Conservation (phyloP, 2,888 invertebrate species). For the Branchipolynoe longqiensis region DNA sequence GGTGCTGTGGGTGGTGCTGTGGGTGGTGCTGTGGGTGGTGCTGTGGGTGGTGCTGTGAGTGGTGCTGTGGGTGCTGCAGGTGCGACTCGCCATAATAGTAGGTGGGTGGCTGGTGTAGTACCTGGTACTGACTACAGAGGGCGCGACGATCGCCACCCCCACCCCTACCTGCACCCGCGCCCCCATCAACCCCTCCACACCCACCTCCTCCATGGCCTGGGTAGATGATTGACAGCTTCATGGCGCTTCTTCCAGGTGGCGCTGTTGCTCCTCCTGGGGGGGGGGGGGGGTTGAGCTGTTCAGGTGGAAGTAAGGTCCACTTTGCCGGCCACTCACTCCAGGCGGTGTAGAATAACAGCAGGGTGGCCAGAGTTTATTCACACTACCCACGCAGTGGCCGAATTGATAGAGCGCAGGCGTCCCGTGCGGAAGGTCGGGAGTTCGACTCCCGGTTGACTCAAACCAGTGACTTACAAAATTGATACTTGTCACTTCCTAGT, state of each 20-base stretch:
- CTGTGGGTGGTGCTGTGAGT: background rate
- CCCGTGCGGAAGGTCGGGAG: too few relatives aligned
- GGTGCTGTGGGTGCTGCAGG: background rate
- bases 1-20: background rate
- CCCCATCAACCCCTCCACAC: background rate
- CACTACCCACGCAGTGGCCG: too few relatives aligned
- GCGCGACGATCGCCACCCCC: background rate
- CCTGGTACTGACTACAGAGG: constrained; percentile 7
- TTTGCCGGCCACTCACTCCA: too few relatives aligned
- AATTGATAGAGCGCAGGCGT: too few relatives aligned
- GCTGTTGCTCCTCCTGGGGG: background rate
- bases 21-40: background rate
- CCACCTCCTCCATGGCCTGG: background rate
- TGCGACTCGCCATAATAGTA: background rate
- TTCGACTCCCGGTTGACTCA: too few relatives aligned
- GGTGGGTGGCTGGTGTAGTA: background rate
- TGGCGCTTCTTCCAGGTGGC: background rate
- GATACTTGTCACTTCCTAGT: too few relatives aligned
- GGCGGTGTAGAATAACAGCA: too few relatives aligned
- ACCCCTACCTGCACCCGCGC: background rate
- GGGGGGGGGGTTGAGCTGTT: background rate
- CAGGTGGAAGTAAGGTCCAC: background rate
- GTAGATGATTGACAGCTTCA: constrained; percentile 16
- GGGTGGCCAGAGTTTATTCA: too few relatives aligned
- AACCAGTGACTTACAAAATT: too few relatives aligned